phyloP scores from a whole-genome alignment of 2,113 vertebrate genomes.

The Etheostoma spectabile region DNA sequence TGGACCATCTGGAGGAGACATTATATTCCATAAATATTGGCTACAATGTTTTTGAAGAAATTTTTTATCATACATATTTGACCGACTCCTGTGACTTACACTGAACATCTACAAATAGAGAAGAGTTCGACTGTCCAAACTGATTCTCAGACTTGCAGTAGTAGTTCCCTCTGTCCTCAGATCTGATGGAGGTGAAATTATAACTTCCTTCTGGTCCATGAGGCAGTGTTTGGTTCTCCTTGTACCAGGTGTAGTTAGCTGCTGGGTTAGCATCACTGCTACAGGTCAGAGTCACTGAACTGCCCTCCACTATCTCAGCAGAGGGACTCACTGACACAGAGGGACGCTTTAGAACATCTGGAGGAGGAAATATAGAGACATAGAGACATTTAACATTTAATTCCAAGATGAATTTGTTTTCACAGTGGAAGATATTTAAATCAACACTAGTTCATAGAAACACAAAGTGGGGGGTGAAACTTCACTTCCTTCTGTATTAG shows the following conservation, averaged over 20 bases:
- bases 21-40: neutral
- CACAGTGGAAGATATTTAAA: too few relatives aligned
- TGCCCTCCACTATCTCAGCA: too few relatives aligned
- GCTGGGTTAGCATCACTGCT: slow-evolving; percentile 6
- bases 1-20: too few relatives aligned
- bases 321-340: slow-evolving; percentile 6
- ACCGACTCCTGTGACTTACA: slow-evolving; percentile 3
- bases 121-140: neutral
- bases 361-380: too few relatives aligned
- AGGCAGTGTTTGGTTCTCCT: neutral
- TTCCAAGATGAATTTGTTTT: too few relatives aligned
- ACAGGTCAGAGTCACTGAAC: slow-evolving; percentile 39
- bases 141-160: slow-evolving; percentile 37
- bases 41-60: neutral
- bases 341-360: slow-evolving; percentile 15
- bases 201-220: neutral
- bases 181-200: slow-evolving; percentile 8
- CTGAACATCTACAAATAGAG: neutral
- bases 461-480: too few relatives aligned
- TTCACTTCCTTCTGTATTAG: too few relatives aligned
- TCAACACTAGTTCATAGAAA: too few relatives aligned
- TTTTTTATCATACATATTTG: neutral
- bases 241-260: slow-evolving; percentile 38
- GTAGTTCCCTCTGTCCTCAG: slow-evolving; percentile 42
- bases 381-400: too few relatives aligned